Evolutionary conservation across 2,888 invertebrate genomes (phyloP), one percentile per base, ranked within the genome.

Genomic region (Homarus gammarus): DNA sequence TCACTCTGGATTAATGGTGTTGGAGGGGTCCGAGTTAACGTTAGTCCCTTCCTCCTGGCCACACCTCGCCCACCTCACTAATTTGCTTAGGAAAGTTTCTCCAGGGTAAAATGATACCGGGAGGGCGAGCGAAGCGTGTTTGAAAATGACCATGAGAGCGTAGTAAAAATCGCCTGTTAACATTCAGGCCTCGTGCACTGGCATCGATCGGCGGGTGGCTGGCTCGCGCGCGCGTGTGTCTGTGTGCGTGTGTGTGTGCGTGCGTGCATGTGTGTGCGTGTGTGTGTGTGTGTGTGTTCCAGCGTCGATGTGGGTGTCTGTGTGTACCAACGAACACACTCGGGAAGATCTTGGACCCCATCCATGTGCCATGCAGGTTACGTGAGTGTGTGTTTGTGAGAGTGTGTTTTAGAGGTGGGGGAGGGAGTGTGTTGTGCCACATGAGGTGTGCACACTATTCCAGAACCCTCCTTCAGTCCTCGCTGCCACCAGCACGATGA

Each of bases 131-230:
- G 84, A 64, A 56, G 31, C 84, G 84, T 61, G 77, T 56, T 77
- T 85, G 64, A 77, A 64, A 85, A 75, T 85, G 84, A 85, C 84
- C 84, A 72, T 40, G 64, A 56, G 77, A 85, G 77, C 73, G 61
- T 73, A 85, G 77, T 85, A 85, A 85, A 85, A 85, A 85, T 85
- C 84, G 77, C 31, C 77, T 85, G 84, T 85, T 85, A 85, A 85
- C 84, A 85, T 85, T 85, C 84, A 44, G 73, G 51, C 84, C 77
- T 73, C 84, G 84, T 73, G 84, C 73, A 64, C 84, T 27, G 40
- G 44, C 84, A 85, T 85, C 84, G 84, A 85, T 85, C 84, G 77
- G 44, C 73, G 77, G 61, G 51, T 84, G 84, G 84, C 77, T 61
- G 84, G 64, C 84, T 51, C 36, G 81, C 77, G 44, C 56, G 84